Conservation (phyloP, 2,797 vertebrate genomes). For the Eleutherodactylus coqui region DNA sequence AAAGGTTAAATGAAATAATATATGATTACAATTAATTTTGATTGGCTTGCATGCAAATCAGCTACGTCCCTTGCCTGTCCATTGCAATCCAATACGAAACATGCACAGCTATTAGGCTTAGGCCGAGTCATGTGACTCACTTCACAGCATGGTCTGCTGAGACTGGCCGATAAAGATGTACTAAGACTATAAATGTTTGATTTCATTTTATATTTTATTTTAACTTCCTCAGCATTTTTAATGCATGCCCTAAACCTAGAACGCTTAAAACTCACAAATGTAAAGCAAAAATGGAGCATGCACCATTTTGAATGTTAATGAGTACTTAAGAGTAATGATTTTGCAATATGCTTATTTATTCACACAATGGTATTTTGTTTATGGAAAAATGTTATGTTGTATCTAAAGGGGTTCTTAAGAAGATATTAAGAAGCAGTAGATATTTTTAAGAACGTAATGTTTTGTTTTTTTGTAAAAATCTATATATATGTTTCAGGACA, state of each 20-base stretch:
- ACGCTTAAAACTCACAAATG: constrained; percentile 65
- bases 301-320: constrained; percentile 60
- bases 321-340: background rate
- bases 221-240: constrained; percentile 64
- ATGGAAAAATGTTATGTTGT: background rate
- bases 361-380: background rate
- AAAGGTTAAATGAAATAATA: constrained; percentile 78
- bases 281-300: constrained; percentile 59
- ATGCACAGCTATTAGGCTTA: constrained; percentile 61
- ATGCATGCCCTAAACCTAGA: constrained; percentile 71
- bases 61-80: constrained; percentile 72
- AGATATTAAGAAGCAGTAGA: background rate
- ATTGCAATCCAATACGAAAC: constrained; percentile 72
- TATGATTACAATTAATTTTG: constrained; percentile 71
- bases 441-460: background rate
- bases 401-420: background rate
- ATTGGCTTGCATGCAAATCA: constrained; percentile 77
- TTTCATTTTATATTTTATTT: constrained; percentile 63
- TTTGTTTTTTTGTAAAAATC: background rate
- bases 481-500: no score
- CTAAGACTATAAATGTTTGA: constrained; percentile 59
- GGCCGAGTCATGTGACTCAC: constrained; percentile 66
- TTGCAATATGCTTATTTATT: background rate
- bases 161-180: constrained; percentile 58
- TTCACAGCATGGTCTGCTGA: constrained; percentile 71